Percentiles rank a stretch among this genome's conserved stretches.
Conservation (phyloP, 2,797 vertebrate species). For the Pseudotriccus pelzelni region DNA sequence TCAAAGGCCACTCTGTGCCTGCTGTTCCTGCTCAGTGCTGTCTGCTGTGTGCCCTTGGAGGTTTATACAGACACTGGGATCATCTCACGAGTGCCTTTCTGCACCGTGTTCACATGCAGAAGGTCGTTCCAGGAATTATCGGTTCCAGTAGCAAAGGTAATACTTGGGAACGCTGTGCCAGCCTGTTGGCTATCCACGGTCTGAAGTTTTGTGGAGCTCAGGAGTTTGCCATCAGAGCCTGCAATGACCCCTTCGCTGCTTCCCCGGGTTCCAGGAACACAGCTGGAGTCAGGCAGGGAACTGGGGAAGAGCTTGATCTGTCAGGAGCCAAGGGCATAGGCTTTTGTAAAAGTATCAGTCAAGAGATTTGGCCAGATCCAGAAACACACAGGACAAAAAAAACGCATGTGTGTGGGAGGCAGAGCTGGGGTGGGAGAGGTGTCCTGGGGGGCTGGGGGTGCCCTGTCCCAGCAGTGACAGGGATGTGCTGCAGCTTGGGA, state of each 20-base stretch:
- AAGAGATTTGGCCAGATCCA: neutral
- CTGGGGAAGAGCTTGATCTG: neutral
- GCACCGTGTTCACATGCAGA: neutral
- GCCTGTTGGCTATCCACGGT: neutral
- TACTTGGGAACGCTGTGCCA: neutral
- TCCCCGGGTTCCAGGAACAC: rapidly evolving
- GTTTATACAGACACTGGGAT: neutral
- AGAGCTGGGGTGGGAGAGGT: neutral
- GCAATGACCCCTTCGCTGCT: neutral
- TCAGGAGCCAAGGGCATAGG: neutral
- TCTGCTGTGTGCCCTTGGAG: neutral
- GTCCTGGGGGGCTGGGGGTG: rapidly evolving
- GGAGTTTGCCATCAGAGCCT: neutral
- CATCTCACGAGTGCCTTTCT: neutral
- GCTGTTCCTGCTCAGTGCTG: constrained; percentile 7
- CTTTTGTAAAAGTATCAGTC: neutral
- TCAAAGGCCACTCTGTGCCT: constrained; percentile 7
- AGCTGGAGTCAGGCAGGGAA: neutral
- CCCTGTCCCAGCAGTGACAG: rapidly evolving
- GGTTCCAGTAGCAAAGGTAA: neutral
- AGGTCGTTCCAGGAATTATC: neutral
- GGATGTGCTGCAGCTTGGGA: neutral
- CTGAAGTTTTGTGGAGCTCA: neutral
- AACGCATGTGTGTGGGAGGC: rapidly evolving
- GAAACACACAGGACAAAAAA: neutral